Conservation (phyloP, 2,113 vertebrate species). For the Lamprotornis superbus region DNA sequence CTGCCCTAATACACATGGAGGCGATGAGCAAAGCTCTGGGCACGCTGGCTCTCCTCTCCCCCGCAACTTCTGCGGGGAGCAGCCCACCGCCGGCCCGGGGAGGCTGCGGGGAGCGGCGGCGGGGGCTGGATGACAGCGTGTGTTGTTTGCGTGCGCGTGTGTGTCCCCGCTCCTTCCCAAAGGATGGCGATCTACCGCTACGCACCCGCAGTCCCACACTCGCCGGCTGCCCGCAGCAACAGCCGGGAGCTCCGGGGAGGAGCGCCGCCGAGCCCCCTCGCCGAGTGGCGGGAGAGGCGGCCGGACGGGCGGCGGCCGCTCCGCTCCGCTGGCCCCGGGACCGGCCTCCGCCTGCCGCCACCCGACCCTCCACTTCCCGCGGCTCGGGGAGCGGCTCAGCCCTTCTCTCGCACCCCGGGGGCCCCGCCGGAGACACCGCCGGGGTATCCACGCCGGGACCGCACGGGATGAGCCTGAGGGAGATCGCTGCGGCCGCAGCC, state of each 20-base stretch:
- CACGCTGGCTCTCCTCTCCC: neutral
- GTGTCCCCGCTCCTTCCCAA: neutral
- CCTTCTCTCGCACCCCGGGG: neutral
- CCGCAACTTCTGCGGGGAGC: neutral
- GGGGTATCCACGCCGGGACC: neutral
- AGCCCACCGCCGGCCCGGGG: neutral
- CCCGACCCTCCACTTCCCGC: neutral
- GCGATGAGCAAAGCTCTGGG: neutral
- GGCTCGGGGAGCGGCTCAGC: neutral
- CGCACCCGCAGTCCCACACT: neutral
- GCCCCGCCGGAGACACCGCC: no score
- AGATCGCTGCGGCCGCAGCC: neutral
- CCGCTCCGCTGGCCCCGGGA: neutral
- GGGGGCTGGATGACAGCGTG: neutral
- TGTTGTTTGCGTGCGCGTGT: rapidly evolving
- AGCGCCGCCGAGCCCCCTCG: no score
- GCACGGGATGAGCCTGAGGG: no score
- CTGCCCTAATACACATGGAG: neutral
- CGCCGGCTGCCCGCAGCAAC: rapidly evolving
- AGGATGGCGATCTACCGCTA: neutral
- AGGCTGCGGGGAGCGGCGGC: neutral
- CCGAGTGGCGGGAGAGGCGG: neutral
- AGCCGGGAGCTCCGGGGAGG: neutral
- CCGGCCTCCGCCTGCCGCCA: neutral
- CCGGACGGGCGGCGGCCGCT: neutral